Evolutionary conservation across 2,113 vertebrate species (phyloP).

Genomic region (Ptychochromis oligacanthus): DNA sequence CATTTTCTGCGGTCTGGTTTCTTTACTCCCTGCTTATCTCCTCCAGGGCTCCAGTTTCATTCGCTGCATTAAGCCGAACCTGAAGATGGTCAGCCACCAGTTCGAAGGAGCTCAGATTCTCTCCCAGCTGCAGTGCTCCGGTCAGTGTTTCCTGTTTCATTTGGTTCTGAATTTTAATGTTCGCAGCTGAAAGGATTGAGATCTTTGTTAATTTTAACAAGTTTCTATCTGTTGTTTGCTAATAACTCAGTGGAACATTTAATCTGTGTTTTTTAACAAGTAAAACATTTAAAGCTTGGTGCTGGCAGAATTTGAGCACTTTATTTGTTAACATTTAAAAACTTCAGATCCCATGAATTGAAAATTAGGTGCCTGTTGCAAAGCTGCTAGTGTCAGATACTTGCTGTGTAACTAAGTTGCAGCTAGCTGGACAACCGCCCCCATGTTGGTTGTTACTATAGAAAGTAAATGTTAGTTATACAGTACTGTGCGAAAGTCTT

Average conservation of each 20-base stretch:
- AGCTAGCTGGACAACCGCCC: too few species aligned
- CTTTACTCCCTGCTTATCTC: background rate
- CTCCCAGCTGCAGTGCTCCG: slow-evolving; percentile 98
- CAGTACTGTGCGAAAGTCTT: too few species aligned
- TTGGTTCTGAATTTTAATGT: background rate
- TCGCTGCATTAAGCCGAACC: slow-evolving; percentile 97
- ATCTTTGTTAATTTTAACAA: background rate
- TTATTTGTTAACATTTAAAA: background rate
- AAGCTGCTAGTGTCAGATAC: too few species aligned
- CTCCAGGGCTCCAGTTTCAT: slow-evolving; percentile 95
- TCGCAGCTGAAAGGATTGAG: background rate
- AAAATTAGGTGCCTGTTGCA: too few species aligned
- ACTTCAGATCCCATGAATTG: too few species aligned
- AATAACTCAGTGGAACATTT: background rate
- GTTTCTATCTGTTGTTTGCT: too few species aligned
- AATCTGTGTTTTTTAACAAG: background rate
- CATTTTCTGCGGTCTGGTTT: background rate
- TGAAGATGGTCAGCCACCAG: slow-evolving; percentile 97
- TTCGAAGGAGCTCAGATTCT: slow-evolving; percentile 98
- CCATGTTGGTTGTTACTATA: too few species aligned
- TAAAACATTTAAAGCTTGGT: background rate
- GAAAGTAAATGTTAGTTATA: too few species aligned
- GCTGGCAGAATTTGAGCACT: background rate
- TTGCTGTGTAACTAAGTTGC: too few species aligned
- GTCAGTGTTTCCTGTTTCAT: slow-evolving; percentile 72